Evolutionary conservation across 2,113 vertebrate genomes (phyloP), one percentile per base, ranked within the genome.

Genomic region (Ornithorhynchus anatinus): DNA sequence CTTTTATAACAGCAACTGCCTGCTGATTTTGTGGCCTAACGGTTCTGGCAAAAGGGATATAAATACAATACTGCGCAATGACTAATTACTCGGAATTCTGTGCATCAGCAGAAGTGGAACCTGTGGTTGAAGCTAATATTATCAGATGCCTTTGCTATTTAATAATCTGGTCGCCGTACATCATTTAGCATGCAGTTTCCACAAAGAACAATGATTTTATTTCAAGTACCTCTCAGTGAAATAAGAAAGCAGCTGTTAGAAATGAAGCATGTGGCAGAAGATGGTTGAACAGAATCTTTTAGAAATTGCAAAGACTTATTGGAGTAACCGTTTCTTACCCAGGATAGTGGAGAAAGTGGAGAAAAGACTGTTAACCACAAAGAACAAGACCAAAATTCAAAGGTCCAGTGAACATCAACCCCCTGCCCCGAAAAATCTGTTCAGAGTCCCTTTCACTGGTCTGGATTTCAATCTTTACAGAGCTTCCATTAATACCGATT

Each of bases 1-100:
- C 80, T 90, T 80, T 85, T 85, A 84, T 86, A 86, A 84, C 81
- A 85, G 89, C 84, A 87, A 88, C 86, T 93, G 90, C 88, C 88
- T 91, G 82, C 86, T 86, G 89, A 89, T 75, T 91, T 86, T 93
- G 89, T 92, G 93, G 91, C 90, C 88, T 91, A 92, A 94, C 89
- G 86, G 92, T 86, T 90, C 74, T 69, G 83, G 85, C 80, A 84
- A 83, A 87, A 83, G 65, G 81, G 83, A 88, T 90, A 91, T 85
- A 90, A 92, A 89, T 89, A 88, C 81, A 81, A 81, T 85, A 81
- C 87, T 88, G 86, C 81, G 86, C 89, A 89, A 59, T 92, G 91
- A 93, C 88, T 91, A 90, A 92, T 91, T 87, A 78, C 88, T 86
- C 80, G 89, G 86, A 90, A 90, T 84, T 90, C 70, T 89, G 84